Conservation (phyloP, 2,797 vertebrate genomes). For the Eremophila alpestris region DNA sequence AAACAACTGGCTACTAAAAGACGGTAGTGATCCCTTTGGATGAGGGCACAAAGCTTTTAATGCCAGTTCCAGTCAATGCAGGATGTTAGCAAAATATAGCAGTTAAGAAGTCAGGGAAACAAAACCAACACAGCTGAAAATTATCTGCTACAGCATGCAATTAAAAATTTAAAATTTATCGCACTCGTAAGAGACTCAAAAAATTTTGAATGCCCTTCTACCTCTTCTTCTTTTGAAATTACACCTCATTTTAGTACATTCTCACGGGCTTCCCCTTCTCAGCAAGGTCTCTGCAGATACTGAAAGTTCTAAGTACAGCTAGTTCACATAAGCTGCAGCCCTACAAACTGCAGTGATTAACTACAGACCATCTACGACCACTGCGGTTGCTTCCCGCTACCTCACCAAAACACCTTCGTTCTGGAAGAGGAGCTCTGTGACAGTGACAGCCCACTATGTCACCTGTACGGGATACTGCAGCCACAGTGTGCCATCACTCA, state of each 20-base stretch:
- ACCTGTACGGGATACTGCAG: fast-evolving
- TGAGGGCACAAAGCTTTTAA: background rate
- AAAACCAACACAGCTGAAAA: background rate
- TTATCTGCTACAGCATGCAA: background rate
- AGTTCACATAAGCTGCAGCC: fast-evolving
- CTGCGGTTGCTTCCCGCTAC: background rate
- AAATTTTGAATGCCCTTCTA: background rate
- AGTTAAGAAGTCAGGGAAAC: background rate
- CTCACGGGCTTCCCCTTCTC: background rate
- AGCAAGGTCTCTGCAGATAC: background rate
- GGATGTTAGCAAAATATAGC: background rate
- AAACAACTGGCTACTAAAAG: background rate
- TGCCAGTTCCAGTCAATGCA: background rate
- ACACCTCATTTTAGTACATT: background rate
- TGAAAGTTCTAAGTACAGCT: fast-evolving
- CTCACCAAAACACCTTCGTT: background rate
- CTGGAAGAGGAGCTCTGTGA: background rate
- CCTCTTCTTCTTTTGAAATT: background rate
- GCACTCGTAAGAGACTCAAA: fast-evolving
- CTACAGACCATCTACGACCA: fast-evolving
- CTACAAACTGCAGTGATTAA: background rate
- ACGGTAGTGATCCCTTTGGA: background rate
- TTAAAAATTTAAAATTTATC: background rate
- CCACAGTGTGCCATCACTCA: fast-evolving
- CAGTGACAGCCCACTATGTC: background rate